Conservation (phyloP, 2,797 vertebrate species). For the Ptychobarbus kaznakovi region DNA sequence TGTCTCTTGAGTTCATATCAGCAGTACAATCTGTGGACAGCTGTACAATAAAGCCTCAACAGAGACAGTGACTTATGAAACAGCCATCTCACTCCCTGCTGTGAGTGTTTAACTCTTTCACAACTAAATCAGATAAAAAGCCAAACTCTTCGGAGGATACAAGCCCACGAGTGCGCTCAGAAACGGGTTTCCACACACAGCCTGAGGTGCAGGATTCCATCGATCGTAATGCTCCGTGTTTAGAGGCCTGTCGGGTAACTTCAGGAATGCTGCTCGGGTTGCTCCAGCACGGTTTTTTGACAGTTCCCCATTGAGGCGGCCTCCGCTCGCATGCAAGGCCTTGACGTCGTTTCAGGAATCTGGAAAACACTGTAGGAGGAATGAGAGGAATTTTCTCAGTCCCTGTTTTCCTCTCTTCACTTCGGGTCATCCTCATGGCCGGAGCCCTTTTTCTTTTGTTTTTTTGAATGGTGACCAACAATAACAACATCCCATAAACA, state of each 20-base stretch:
- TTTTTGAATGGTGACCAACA: slow-evolving; percentile 94
- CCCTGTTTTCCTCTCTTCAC: slow-evolving; percentile 64
- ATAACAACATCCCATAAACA: slow-evolving; percentile 97
- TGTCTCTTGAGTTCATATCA: slow-evolving; percentile 39
- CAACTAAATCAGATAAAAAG: slow-evolving; percentile 27
- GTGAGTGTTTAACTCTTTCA: slow-evolving; percentile 41
- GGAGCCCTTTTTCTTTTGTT: slow-evolving; percentile 83
- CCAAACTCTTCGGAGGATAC: slow-evolving; percentile 48
- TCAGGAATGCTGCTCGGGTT: slow-evolving; percentile 74
- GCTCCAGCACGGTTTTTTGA: slow-evolving; percentile 65
- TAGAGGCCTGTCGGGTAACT: slow-evolving; percentile 70
- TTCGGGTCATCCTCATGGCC: slow-evolving; percentile 78
- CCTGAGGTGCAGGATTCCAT: slow-evolving; percentile 19
- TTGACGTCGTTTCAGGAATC: slow-evolving; percentile 77
- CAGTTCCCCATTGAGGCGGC: slow-evolving; percentile 71
- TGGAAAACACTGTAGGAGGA: slow-evolving; percentile 81
- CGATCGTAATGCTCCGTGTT: slow-evolving; percentile 36
- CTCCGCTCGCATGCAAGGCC: slow-evolving; percentile 70
- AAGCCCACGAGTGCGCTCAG: neutral
- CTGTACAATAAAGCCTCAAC: slow-evolving; percentile 43
- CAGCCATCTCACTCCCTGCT: slow-evolving; percentile 43
- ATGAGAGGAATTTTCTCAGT: slow-evolving; percentile 82
- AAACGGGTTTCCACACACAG: neutral
- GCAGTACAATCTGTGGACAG: slow-evolving; percentile 46
- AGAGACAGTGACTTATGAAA: slow-evolving; percentile 48